Percentiles rank a stretch among this genome's conserved stretches.
Conservation (phyloP, 2,113 vertebrate species). For the Esox niger region DNA sequence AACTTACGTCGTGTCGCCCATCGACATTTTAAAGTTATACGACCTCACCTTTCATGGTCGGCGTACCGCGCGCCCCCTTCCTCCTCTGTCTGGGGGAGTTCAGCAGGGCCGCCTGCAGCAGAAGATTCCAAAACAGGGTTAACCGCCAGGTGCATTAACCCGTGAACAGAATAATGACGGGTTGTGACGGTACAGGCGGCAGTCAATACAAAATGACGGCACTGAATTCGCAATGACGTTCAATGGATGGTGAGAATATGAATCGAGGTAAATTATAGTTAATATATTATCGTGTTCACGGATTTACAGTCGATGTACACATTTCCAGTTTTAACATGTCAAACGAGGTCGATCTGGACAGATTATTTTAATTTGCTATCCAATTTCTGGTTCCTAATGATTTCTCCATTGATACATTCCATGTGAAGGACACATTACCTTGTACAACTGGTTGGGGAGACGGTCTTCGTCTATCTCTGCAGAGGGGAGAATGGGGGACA, state of each 20-base stretch:
- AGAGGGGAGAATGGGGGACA: slow-evolving; percentile 20
- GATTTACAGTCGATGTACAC: no score
- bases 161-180: no score
- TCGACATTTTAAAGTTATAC: neutral
- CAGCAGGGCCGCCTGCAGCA: slow-evolving; percentile 80
- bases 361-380: neutral
- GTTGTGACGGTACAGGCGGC: no score
- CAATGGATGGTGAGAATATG: no score
- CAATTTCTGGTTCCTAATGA: neutral
- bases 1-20: neutral
- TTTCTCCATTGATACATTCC: neutral
- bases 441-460: slow-evolving; percentile 84
- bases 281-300: no score
- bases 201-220: no score
- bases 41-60: slow-evolving; percentile 86
- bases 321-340: no score
- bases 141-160: no score
- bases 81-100: slow-evolving; percentile 86
- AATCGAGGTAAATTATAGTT: no score
- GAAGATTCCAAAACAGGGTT: no score
- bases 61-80: slow-evolving; percentile 83
- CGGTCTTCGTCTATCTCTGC: slow-evolving; percentile 89
- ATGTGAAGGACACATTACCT: slow-evolving; percentile 68
- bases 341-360: neutral
- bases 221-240: no score